These are phyloP conservation scores for Eremophila alpestris DNA, from an alignment of 2,797 vertebrate genomes.

Conservation along the genomic window DNA sequence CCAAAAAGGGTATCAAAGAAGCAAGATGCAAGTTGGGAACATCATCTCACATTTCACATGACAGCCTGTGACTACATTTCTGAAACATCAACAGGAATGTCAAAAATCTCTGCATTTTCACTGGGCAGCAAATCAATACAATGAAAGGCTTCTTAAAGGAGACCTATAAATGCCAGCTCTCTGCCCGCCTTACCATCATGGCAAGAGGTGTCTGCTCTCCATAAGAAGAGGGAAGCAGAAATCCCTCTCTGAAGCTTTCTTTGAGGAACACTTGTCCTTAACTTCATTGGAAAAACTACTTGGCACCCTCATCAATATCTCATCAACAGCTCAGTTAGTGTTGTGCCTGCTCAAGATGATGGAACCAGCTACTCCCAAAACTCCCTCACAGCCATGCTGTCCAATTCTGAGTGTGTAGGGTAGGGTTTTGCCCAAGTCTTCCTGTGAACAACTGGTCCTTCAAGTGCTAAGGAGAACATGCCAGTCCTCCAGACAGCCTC, in stretches of 20 bases:
- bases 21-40: not conserved
- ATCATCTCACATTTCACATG: not conserved
- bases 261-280: not conserved
- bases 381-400: not conserved
- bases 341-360: not conserved
- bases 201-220: not conserved
- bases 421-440: not conserved
- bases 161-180: not conserved
- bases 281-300: not conserved
- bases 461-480: not conserved
- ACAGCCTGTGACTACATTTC: not conserved
- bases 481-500: not conserved
- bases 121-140: not conserved
- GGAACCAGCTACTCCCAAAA: not conserved
- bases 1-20: not conserved
- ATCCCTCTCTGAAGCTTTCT: not conserved
- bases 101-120: not conserved
- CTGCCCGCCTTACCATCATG: fast-evolving
- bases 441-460: not conserved
- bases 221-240: not conserved
- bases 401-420: not conserved
- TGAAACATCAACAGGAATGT: not conserved
- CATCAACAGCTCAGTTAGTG: not conserved
- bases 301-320: not conserved
- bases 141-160: not conserved